Base-by-base conservation (phyloP, 2,888 invertebrate genomes). In the Archaeoteleia sp. region DNA sequence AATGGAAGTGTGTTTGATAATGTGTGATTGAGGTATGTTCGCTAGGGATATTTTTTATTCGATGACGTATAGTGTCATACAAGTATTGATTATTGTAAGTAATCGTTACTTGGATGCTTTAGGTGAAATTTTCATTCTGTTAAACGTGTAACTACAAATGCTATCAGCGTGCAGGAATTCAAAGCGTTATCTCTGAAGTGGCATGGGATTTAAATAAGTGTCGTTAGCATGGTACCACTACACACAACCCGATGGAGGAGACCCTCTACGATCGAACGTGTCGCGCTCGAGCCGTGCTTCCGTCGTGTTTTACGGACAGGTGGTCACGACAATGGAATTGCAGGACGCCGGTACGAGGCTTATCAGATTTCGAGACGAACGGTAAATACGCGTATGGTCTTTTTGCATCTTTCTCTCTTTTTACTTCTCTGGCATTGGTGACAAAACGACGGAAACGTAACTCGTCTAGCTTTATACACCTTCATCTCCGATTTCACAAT, bases 401-500 rank as follows among this genome's bases (percentile, higher is more conserved):
- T 48, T 67, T 54, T 48, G 43, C 53, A 29, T 35, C 57, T 68
- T 53, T 55, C 13, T 10, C 27, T 15, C 20, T 39, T 30, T 48
- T 14, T 51, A 9, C 40, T 37, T 57, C 60, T 43, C 62, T 54
- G 63, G 15, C 57, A n/a, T n/a, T n/a, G n/a, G n/a, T n/a, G n/a
- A n/a, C n/a, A n/a, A n/a, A n/a, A n/a, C n/a, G n/a, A n/a, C n/a
- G n/a, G n/a, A n/a, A 20, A 5, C 5, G 20, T 5, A 2, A 20
- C 20, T 20, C 20, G 20, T 20, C 5, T 20, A 5, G 20, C 20
- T 20, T 20, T 20, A 20, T 20, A 20, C 20, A 20, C 20, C 20
- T 20, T 20, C 3, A 5, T 65, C 71, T 75, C 71, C 43, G 30
- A 66, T 74, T 75, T 78, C 73, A 76, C 73, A 74, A 74, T 74